A percentile compares a stretch with the other conserved stretches of the same genome.
Evolutionary conservation across 1,140 invertebrate species (phyloP).

Genomic region (Leptestheria dahalacensis): DNA sequence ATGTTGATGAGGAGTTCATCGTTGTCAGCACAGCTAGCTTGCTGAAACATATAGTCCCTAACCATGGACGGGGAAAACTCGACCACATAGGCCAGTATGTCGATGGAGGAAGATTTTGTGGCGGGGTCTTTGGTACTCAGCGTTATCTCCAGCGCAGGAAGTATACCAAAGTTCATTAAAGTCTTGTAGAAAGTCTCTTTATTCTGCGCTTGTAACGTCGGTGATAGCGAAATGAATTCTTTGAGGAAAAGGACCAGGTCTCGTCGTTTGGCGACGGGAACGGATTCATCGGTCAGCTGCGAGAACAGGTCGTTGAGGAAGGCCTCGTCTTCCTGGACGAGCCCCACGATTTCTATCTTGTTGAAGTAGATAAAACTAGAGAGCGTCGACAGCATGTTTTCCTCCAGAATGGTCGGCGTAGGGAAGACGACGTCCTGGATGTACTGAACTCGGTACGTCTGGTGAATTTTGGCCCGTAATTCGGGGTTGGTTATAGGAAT

Average conservation of each 20-base stretch:
- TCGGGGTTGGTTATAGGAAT: slow-evolving; percentile 92
- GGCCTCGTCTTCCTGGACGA: slow-evolving; percentile 95
- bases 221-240: slow-evolving; percentile 98
- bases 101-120: slow-evolving; percentile 91
- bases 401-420: slow-evolving; percentile 97
- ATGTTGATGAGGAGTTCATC: slow-evolving; percentile 89
- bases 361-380: slow-evolving; percentile 99
- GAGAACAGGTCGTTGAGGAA: slow-evolving; percentile 89
- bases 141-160: slow-evolving; percentile 87
- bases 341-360: slow-evolving; percentile 97
- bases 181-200: slow-evolving; percentile 96
- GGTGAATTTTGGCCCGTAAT: slow-evolving; percentile 94
- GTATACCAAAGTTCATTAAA: slow-evolving; percentile 78
- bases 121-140: slow-evolving; percentile 79
- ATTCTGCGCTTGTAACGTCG: slow-evolving; percentile 89
- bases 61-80: slow-evolving; percentile 96
- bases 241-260: slow-evolving; percentile 95
- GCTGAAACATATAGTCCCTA: slow-evolving; percentile 87
- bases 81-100: slow-evolving; percentile 94
- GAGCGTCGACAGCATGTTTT: slow-evolving; percentile 93
- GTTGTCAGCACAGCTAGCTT: slow-evolving; percentile 73
- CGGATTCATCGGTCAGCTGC: slow-evolving; percentile 75
- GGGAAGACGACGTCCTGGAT: slow-evolving; percentile 98
- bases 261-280: slow-evolving; percentile 64
- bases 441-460: slow-evolving; percentile 98